These are phyloP conservation scores for Cottus gobio DNA, from an alignment of 2,113 vertebrate genomes.

Conservation along the genomic window DNA sequence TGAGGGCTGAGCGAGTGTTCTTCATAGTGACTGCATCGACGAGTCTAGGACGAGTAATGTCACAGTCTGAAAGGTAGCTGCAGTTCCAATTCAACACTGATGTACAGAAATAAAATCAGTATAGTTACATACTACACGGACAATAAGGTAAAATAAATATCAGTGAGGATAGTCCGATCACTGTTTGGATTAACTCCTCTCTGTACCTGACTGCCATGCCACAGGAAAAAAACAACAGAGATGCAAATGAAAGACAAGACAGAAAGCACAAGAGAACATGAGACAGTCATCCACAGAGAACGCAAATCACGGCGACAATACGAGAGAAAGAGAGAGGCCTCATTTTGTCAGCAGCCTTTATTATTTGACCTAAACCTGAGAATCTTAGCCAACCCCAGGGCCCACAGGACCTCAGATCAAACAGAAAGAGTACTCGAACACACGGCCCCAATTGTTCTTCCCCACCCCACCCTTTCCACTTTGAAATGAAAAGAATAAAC, in stretches of 20 bases:
- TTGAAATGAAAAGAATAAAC: slow-evolving; percentile 79
- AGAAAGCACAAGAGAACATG: slow-evolving; percentile 44
- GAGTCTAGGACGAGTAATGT: slow-evolving; percentile 55
- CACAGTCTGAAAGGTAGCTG: slow-evolving; percentile 37
- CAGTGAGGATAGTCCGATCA: slow-evolving; percentile 10
- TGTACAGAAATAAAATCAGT: slow-evolving; percentile 15
- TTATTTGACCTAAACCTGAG: slow-evolving; percentile 71
- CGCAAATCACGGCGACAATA: slow-evolving; percentile 40
- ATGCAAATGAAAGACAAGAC: slow-evolving; percentile 47
- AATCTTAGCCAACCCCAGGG: slow-evolving; percentile 59
- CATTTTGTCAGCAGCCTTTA: slow-evolving; percentile 59
- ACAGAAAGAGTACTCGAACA: slow-evolving; percentile 59
- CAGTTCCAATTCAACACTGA: slow-evolving; percentile 14
- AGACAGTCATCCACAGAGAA: slow-evolving; percentile 41
- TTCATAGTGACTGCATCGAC: slow-evolving; percentile 52
- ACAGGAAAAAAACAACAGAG: neutral
- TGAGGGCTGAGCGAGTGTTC: slow-evolving; percentile 63
- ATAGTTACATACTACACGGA: neutral
- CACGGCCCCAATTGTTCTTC: slow-evolving; percentile 71
- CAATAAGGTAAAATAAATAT: slow-evolving; percentile 7
- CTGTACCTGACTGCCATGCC: slow-evolving; percentile 21
- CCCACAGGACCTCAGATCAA: slow-evolving; percentile 71
- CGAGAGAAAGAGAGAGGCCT: slow-evolving; percentile 34
- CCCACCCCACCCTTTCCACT: slow-evolving; percentile 63
- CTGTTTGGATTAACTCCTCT: neutral